Conservation (phyloP, 2,113 vertebrate species). For the Gymnarchus niloticus region DNA sequence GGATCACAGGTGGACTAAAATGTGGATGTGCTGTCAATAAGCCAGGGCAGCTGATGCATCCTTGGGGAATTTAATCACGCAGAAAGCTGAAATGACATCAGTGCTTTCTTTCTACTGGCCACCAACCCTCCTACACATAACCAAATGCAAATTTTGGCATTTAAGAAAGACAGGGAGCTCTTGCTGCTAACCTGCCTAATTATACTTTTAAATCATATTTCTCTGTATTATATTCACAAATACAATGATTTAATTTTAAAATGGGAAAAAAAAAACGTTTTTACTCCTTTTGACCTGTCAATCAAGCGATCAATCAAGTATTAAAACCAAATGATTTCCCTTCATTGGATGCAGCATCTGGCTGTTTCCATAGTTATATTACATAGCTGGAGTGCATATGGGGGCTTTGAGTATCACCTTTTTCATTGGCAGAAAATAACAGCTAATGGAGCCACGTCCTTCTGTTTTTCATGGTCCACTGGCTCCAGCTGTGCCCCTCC, state of each 20-base stretch:
- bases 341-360: neutral
- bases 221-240: neutral
- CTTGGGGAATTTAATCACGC: neutral
- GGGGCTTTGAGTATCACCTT: neutral
- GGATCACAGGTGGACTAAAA: too few species aligned
- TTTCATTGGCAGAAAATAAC: neutral
- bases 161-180: neutral
- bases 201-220: neutral
- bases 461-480: neutral
- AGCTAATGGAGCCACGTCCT: neutral
- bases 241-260: neutral
- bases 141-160: conserved; percentile 11
- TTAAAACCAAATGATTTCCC: neutral
- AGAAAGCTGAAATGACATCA: neutral
- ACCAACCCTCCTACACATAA: neutral
- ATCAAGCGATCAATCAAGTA: neutral
- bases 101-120: neutral
- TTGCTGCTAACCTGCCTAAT: neutral
- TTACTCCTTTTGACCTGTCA: neutral
- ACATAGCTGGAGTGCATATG: neutral
- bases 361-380: neutral
- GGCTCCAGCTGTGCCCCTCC: neutral
- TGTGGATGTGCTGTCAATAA: neutral
- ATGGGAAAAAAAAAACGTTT: neutral
- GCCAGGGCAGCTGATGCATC: neutral